Base-by-base conservation (phyloP, 2,888 invertebrate species). In the Epistrophe eligans region DNA sequence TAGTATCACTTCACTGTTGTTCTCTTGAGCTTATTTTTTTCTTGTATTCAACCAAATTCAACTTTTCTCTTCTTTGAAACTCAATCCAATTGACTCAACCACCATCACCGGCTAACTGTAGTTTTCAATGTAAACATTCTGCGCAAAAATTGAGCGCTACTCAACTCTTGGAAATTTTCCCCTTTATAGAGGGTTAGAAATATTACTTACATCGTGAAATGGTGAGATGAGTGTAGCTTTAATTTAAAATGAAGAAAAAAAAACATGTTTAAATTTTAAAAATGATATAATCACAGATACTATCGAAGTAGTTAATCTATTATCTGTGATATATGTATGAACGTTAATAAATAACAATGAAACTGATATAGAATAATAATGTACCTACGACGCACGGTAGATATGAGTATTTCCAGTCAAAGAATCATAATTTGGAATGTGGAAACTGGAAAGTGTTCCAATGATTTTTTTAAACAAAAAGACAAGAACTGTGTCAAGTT, bases 401-500 rank as follows among this genome's bases (percentile, higher is more conserved):
- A 32, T 32, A 32, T 32, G 7, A 32, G 35, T 58, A 19, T 43
- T 62, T 62, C 15, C 62, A 62, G 40, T 13, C 32, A 17, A 50
- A 1, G 10, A 50, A 15, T 1, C 17, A 9, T 32, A 17, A 11
- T 17, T 11, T 60, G 60, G 60, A 60, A 15, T 8, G 40, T 62
- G 62, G 62, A 62, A 24, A 43, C 9, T 62, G 40, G 62, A 62
- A 55, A 43, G 40, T n/a, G 1, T 40, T 43, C 40, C 40, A 43
- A 17, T 38, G 24, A 19, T 1, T 13, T 40, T 40, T 40, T 40
- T 15, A 24, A 10, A 17, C 40, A 19, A 43, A 62, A 62, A 43
- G 13, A 43, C 9, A 8, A 64, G 73, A 84, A 79, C 74, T 79
- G 71, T 84, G 79, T 79, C 79, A 84, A 79, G 74, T 71, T 71